Percentiles rank a stretch among this genome's conserved stretches.
phyloP scores from a whole-genome alignment of 2,113 vertebrate species.

The Tachycineta bicolor region DNA sequence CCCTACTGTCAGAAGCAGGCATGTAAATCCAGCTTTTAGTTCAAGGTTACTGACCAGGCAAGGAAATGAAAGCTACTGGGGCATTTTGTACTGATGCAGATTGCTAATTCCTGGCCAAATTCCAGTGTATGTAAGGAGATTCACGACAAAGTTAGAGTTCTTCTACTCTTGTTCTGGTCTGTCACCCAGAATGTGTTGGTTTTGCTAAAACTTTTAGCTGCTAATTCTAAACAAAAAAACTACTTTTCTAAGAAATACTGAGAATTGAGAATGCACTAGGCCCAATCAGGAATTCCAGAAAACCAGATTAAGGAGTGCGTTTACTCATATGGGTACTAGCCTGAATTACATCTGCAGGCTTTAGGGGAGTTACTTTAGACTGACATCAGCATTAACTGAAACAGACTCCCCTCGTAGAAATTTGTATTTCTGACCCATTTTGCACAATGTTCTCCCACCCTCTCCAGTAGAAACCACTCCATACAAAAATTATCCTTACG shows the following conservation, averaged over 20 bases:
- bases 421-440: not conserved
- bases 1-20: not conserved
- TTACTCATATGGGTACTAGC: not conserved
- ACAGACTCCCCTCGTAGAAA: not conserved
- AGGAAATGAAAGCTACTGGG: constrained; percentile 18
- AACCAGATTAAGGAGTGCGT: not conserved
- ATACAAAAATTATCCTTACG: not conserved
- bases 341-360: not conserved
- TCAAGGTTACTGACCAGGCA: not conserved
- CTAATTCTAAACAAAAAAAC: not conserved
- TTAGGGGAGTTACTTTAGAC: not conserved
- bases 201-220: not conserved
- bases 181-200: not conserved
- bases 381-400: not conserved
- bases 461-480: not conserved
- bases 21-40: not conserved
- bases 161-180: not conserved
- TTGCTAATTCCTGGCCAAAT: not conserved
- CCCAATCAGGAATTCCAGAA: not conserved
- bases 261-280: not conserved
- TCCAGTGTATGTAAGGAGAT: not conserved
- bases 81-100: not conserved
- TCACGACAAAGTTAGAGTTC: not conserved
- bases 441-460: not conserved
- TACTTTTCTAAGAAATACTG: not conserved